Conservation (phyloP, 2,888 invertebrate species). For the Eristalis intricaria region DNA sequence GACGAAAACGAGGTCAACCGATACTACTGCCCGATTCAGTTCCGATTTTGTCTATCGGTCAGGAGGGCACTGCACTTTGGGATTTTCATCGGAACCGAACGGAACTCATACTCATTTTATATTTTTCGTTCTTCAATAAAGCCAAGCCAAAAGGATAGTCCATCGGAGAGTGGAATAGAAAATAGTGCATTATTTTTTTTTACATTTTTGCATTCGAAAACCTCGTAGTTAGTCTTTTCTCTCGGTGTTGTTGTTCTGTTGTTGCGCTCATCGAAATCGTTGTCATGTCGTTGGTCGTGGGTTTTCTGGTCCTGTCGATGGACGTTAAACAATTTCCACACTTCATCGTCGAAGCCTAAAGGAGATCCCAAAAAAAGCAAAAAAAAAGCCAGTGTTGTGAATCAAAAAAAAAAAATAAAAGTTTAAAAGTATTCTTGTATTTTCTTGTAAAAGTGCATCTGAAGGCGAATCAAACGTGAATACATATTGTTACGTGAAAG, state of each 20-base stretch:
- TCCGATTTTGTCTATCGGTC: constrained; percentile 77
- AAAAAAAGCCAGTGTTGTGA: neutral
- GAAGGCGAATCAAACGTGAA: neutral
- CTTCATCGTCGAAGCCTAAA: too few relatives aligned
- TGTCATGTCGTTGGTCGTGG: neutral
- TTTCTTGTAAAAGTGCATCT: neutral
- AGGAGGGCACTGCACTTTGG: constrained; percentile 79
- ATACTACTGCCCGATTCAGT: constrained; percentile 75
- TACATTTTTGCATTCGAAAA: neutral
- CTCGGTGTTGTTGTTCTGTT: neutral
- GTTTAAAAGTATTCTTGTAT: neutral
- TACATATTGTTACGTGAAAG: neutral
- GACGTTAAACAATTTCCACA: too few relatives aligned
- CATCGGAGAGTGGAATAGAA: constrained; percentile 30
- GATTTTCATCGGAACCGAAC: constrained; percentile 77
- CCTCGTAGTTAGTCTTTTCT: constrained; percentile 7
- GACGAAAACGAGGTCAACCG: constrained; percentile 75
- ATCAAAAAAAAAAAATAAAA: neutral
- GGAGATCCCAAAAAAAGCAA: too few relatives aligned
- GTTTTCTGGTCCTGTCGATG: neutral
- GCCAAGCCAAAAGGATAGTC: constrained; percentile 17
- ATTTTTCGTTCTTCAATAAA: constrained; percentile 47
- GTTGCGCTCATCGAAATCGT: neutral
- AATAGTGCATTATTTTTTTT: neutral
- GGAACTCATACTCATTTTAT: constrained; percentile 67